Evolutionary conservation across 2,888 invertebrate species (phyloP).

Genomic region (Taenaris catops): DNA sequence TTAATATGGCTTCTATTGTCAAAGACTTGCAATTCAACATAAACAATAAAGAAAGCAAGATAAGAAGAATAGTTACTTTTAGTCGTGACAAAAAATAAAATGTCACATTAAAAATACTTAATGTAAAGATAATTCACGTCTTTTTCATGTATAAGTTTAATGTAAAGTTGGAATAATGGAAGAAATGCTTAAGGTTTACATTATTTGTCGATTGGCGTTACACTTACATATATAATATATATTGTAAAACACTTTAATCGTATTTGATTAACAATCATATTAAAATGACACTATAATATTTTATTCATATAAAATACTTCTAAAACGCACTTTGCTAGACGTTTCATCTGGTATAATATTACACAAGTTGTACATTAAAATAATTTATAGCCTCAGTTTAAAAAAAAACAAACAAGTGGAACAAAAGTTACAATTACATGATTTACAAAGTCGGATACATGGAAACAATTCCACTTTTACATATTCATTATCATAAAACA

Average conservation of each 20-base stretch:
- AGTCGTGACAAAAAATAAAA: too few species aligned
- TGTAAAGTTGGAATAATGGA: conserved; percentile 6
- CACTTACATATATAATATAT: background rate
- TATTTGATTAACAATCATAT: background rate
- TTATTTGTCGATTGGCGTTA: conserved; percentile 4
- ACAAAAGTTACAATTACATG: background rate
- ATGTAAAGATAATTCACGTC: too few species aligned
- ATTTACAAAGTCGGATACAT: too few species aligned
- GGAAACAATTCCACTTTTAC: too few species aligned
- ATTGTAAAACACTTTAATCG: conserved; percentile 2
- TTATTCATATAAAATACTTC: background rate
- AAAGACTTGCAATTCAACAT: too few species aligned
- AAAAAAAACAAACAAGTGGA: background rate
- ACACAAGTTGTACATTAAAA: conserved; percentile 4
- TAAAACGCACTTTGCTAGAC: conserved; percentile 3
- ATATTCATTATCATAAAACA: too few species aligned
- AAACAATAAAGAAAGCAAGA: too few species aligned
- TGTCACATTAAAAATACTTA: too few species aligned
- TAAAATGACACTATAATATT: background rate
- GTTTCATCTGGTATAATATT: background rate
- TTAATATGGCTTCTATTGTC: too few species aligned
- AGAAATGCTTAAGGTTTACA: conserved; percentile 2
- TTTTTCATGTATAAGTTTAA: too few species aligned
- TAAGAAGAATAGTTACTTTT: too few species aligned
- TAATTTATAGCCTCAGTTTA: conserved; percentile 10